These are phyloP conservation scores for Actinernus sp. DNA, from an alignment of 92 coral and sea anemone genomes.

Conservation along the genomic window DNA sequence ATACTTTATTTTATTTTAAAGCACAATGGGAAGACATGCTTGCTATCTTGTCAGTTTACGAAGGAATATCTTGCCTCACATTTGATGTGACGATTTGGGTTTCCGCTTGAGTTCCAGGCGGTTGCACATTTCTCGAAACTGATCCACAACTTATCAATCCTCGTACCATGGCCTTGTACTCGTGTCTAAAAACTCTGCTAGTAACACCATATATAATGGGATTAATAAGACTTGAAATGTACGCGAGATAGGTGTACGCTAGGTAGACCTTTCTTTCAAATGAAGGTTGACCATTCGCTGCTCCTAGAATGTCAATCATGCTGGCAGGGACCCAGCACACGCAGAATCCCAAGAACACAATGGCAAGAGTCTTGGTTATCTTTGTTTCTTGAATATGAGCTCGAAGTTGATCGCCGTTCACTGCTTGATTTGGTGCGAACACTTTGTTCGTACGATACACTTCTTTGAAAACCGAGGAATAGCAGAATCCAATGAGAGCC, in stretches of 20 bases:
- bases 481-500: conserved; percentile 57
- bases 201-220: conserved; percentile 81
- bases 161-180: conserved; percentile 39
- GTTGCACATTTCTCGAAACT: neutral
- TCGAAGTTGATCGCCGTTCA: conserved; percentile 45
- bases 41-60: too few relatives aligned
- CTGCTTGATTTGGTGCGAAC: conserved; percentile 42
- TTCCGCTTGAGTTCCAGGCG: too few relatives aligned
- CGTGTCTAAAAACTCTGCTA: conserved; percentile 62
- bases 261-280: conserved; percentile 61
- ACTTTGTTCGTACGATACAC: conserved; percentile 66
- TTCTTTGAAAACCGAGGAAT: conserved; percentile 58
- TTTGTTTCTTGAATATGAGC: conserved; percentile 83
- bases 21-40: too few relatives aligned
- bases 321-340: conserved; percentile 85
- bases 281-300: conserved; percentile 46
- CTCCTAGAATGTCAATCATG: conserved; percentile 74
- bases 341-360: conserved; percentile 71
- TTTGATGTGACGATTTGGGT: too few relatives aligned
- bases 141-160: conserved; percentile 1
- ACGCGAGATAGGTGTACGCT: conserved; percentile 63
- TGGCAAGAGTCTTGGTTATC: conserved; percentile 78
- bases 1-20: too few relatives aligned
- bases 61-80: too few relatives aligned
- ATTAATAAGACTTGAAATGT: conserved; percentile 68